These are phyloP conservation scores for Vanessa cardui DNA, from an alignment of 2,888 invertebrate genomes.

Conservation along the genomic window DNA sequence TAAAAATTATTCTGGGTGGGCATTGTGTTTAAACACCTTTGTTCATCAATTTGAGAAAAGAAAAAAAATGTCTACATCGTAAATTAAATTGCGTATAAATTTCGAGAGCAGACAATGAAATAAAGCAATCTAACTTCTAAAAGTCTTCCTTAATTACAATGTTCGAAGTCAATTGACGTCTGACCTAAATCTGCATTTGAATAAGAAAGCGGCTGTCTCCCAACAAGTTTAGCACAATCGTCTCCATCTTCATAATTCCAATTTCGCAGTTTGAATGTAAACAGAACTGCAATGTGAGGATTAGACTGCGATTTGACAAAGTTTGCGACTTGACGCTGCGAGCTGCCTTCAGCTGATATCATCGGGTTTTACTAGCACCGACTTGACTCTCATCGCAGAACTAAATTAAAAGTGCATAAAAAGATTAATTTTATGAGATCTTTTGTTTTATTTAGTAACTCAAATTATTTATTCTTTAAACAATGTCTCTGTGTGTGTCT, in stretches of 20 bases:
- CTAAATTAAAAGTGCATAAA: slow-evolving; percentile 5
- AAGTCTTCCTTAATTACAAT: slow-evolving; percentile 68
- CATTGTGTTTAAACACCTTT: slow-evolving; percentile 1
- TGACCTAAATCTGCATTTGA: slow-evolving; percentile 79
- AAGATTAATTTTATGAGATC: background rate
- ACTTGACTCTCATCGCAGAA: background rate
- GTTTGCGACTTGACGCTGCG: slow-evolving; percentile 52
- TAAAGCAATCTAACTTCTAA: slow-evolving; percentile 62
- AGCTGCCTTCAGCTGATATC: slow-evolving; percentile 35
- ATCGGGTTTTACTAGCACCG: slow-evolving; percentile 4
- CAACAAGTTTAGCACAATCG: slow-evolving; percentile 74
- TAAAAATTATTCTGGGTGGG: too few relatives aligned
- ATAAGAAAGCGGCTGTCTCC: slow-evolving; percentile 63
- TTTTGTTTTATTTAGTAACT: background rate
- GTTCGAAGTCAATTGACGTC: slow-evolving; percentile 71
- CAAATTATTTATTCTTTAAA: too few relatives aligned
- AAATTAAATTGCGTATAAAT: slow-evolving; percentile 12
- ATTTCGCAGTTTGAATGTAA: slow-evolving; percentile 70
- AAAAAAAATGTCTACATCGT: background rate
- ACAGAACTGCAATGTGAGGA: slow-evolving; percentile 68
- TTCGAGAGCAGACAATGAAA: slow-evolving; percentile 44
- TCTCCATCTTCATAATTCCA: slow-evolving; percentile 76
- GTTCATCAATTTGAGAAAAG: background rate
- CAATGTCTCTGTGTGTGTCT: too few relatives aligned
- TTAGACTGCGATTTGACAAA: slow-evolving; percentile 71